phyloP scores from a whole-genome alignment of 2,113 vertebrate species.

The Cavia porcellus region DNA sequence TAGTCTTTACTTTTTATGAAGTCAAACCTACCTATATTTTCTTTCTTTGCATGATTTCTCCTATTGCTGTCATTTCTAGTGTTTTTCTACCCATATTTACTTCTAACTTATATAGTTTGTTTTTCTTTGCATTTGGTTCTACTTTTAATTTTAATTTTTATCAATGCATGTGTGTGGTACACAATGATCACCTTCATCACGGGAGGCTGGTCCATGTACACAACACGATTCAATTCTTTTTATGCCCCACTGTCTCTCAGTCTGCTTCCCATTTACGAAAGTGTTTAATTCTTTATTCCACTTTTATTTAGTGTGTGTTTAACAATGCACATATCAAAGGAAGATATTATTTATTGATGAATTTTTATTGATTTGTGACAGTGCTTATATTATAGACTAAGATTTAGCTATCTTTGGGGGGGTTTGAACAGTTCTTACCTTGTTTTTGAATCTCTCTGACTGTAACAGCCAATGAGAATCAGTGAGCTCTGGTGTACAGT shows the following conservation, averaged over 20 bases:
- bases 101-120: neutral
- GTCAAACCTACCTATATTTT: neutral
- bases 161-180: neutral
- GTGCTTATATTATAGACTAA: neutral
- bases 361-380: neutral
- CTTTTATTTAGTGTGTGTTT: neutral
- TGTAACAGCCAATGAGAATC: neutral
- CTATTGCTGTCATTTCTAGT: constrained; percentile 23
- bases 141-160: neutral
- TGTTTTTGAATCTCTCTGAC: neutral
- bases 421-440: neutral
- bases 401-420: neutral
- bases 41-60: neutral
- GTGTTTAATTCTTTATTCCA: neutral
- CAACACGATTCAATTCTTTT: neutral
- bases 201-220: neutral
- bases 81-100: constrained; percentile 7
- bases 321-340: neutral
- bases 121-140: constrained; percentile 9
- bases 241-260: neutral
- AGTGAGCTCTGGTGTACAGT: neutral
- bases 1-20: constrained; percentile 3
- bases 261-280: neutral
- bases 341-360: neutral
- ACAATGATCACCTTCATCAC: neutral